Percentiles rank a stretch among this genome's conserved stretches.
phyloP scores from a whole-genome alignment of 2,113 vertebrate genomes.

The Alethe diademata region DNA sequence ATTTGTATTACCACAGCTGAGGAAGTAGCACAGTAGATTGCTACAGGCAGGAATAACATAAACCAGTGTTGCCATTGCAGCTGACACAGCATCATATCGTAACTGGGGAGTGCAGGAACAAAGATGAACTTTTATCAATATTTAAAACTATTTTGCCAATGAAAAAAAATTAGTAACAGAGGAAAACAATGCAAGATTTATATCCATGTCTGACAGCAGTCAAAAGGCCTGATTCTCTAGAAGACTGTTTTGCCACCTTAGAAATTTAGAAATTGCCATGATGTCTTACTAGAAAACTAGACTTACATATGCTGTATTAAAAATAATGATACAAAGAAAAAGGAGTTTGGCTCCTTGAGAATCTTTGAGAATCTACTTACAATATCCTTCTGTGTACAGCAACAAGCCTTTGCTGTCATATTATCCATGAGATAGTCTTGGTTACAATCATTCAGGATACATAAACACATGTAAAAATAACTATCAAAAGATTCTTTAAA shows the following conservation, averaged over 20 bases:
- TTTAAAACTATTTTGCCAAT: neutral
- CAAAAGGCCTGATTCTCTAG: neutral
- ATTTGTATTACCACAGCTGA: neutral
- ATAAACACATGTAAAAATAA: neutral
- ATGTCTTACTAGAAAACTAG: neutral
- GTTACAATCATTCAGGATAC: neutral
- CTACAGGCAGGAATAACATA: neutral
- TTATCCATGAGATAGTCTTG: neutral
- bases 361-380: neutral
- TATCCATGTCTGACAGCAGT: neutral
- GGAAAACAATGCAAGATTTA: neutral
- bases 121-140: neutral
- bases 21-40: neutral
- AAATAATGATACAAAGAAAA: neutral
- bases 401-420: neutral
- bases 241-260: neutral
- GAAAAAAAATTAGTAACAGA: neutral
- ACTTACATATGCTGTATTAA: neutral
- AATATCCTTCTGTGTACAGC: neutral
- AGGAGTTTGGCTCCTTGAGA: neutral
- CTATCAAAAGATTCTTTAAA: neutral
- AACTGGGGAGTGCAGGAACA: neutral
- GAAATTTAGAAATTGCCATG: neutral
- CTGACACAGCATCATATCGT: fast-evolving
- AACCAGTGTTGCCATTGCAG: neutral